Evolutionary conservation across 2,888 invertebrate species (phyloP).

Genomic region (Gastrophysa polygoni): DNA sequence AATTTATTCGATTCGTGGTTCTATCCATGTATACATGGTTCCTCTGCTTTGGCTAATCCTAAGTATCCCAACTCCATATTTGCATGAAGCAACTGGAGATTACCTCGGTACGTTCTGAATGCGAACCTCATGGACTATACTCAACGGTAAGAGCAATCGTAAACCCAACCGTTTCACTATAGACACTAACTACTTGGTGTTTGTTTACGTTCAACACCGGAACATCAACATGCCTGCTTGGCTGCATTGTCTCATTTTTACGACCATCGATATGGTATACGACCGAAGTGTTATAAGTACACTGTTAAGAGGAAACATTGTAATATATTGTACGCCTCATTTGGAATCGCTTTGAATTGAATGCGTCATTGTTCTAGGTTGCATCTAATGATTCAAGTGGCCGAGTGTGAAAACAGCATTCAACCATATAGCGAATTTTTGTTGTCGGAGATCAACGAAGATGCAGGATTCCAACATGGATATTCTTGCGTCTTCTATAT

Average conservation of each 20-base stretch:
- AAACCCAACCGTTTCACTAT: slow-evolving; percentile 6
- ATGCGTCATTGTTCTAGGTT: not conserved
- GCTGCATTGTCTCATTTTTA: slow-evolving; percentile 4
- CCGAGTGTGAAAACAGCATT: not conserved
- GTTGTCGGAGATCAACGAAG: no score
- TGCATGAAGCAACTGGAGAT: not conserved
- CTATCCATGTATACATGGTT: no score
- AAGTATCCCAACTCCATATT: not conserved
- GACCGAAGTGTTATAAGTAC: not conserved
- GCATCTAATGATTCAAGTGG: not conserved
- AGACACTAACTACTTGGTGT: slow-evolving; percentile 10
- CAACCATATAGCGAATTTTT: not conserved
- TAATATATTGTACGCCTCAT: not conserved
- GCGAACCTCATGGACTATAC: not conserved
- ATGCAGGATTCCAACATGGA: no score
- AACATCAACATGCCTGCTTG: slow-evolving; percentile 4
- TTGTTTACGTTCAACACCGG: slow-evolving; percentile 15
- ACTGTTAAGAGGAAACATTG: not conserved
- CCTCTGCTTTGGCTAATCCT: no score
- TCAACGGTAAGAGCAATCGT: slow-evolving; percentile 14
- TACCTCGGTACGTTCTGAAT: slow-evolving; percentile 3
- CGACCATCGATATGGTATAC: not conserved
- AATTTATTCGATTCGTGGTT: no score
- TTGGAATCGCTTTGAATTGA: not conserved
- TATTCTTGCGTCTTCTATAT: no score